Conservation (phyloP, 2,113 vertebrate species). For the Melozone crissalis region DNA sequence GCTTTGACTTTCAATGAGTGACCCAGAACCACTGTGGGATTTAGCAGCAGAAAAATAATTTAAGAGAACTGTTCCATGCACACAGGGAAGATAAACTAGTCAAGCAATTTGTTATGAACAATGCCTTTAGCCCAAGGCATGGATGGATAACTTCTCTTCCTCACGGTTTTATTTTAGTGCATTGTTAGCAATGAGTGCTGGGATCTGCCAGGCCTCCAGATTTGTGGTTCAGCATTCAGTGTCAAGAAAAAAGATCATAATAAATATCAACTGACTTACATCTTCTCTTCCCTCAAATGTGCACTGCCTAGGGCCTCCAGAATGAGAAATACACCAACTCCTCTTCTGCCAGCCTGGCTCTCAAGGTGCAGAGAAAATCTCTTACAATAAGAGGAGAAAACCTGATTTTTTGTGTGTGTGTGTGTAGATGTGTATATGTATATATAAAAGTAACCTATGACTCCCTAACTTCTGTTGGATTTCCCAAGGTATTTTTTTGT, state of each 20-base stretch:
- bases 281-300: not conserved
- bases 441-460: not conserved
- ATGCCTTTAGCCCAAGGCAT: not conserved
- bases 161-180: not conserved
- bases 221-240: not conserved
- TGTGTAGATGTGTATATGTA: not conserved
- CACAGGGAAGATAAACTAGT: conserved; percentile 18
- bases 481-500: not conserved
- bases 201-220: not conserved
- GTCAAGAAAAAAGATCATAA: not conserved
- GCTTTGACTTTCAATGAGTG: not conserved
- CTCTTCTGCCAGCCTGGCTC: not conserved
- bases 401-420: not conserved
- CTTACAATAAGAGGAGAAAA: not conserved
- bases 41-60: conserved; percentile 27
- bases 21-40: conserved; percentile 11
- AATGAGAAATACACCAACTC: not conserved
- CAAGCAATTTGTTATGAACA: not conserved
- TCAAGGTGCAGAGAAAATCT: not conserved
- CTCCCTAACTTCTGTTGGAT: not conserved
- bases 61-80: not conserved
- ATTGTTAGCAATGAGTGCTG: not conserved
- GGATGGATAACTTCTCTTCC: conserved; percentile 1
- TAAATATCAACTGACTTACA: not conserved
- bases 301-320: not conserved